Evolutionary conservation across 2,797 vertebrate genomes (phyloP).

Genomic region (Stomatorhinus walkeri): DNA sequence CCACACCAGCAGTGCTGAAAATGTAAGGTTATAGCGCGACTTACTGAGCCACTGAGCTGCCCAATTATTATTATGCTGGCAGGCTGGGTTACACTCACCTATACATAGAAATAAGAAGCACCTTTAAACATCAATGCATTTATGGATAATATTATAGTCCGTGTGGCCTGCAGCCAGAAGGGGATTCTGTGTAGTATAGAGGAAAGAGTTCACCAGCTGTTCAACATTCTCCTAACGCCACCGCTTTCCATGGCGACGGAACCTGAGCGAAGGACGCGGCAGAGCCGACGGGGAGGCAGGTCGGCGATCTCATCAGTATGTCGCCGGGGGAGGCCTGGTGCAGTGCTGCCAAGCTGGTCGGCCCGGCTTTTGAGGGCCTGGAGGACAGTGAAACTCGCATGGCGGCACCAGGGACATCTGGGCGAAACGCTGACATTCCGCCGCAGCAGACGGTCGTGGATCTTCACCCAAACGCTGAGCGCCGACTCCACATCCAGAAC

Average conservation of each 20-base stretch:
- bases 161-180: background rate
- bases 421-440: background rate
- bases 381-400: background rate
- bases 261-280: background rate
- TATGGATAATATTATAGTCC: background rate
- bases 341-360: background rate
- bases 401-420: background rate
- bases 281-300: background rate
- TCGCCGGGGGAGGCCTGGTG: background rate
- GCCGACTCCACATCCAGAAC: background rate
- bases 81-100: background rate
- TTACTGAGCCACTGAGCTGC: background rate
- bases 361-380: background rate
- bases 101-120: background rate
- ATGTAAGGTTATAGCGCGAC: background rate
- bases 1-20: background rate
- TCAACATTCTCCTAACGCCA: background rate
- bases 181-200: background rate
- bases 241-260: background rate
- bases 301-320: background rate
- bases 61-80: background rate
- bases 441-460: background rate
- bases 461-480: background rate
- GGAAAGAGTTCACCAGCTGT: background rate
- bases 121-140: background rate